Evolutionary conservation across 2,797 vertebrate species (phyloP).

Genomic region (Decapterus maruadsi): DNA sequence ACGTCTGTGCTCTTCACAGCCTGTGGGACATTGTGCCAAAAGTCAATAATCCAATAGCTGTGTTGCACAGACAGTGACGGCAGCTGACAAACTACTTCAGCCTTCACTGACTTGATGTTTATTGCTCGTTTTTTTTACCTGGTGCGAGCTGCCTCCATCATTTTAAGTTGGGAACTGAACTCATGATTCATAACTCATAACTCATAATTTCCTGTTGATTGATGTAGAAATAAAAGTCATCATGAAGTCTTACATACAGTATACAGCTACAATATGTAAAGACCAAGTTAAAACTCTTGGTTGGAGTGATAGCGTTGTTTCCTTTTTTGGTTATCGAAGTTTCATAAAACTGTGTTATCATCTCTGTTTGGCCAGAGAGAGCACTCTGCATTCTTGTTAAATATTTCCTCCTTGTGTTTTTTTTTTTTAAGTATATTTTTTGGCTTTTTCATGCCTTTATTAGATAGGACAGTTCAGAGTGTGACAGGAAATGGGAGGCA

Average conservation of each 20-base stretch:
- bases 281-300: not conserved
- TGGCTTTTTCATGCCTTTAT: too few species aligned
- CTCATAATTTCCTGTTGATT: too few species aligned
- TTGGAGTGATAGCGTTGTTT: not conserved
- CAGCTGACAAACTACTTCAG: constrained; percentile 24
- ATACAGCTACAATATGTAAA: not conserved
- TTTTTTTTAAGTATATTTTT: too few species aligned
- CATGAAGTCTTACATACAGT: too few species aligned
- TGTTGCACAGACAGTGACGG: constrained; percentile 5
- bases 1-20: not conserved
- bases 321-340: not conserved
- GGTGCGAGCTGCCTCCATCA: constrained; percentile 7
- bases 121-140: constrained; percentile 22
- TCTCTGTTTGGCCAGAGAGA: not conserved
- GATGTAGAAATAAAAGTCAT: too few species aligned
- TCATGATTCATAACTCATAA: too few species aligned
- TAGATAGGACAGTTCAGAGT: too few species aligned
- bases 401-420: not conserved
- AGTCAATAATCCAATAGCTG: constrained; percentile 34
- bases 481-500: too few species aligned
- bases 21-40: not conserved
- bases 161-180: too few species aligned
- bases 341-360: not conserved
- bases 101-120: constrained; percentile 8
- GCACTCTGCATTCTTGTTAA: not conserved